Evolutionary conservation across 2,888 invertebrate species (phyloP).

Genomic region (Palloptera scutellata): DNA sequence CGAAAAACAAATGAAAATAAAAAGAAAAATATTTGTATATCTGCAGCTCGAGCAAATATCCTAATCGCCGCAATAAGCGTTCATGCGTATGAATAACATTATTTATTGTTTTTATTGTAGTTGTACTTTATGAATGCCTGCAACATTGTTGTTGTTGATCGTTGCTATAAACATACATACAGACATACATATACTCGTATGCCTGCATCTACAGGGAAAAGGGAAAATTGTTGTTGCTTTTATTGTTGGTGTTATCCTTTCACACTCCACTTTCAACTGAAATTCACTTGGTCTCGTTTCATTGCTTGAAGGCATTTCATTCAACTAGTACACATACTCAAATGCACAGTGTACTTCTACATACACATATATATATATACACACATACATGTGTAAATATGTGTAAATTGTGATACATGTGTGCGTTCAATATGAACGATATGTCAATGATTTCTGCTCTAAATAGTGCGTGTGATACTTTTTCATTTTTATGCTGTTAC

Average conservation of each 20-base stretch:
- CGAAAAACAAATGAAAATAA: too few species aligned
- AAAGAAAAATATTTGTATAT: not conserved
- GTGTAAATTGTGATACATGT: slow-evolving; percentile 9
- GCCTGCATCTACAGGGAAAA: slow-evolving; percentile 1
- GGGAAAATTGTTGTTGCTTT: slow-evolving; percentile 13
- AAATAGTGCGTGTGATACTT: slow-evolving; percentile 13
- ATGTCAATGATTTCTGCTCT: slow-evolving; percentile 49
- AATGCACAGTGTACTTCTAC: too few species aligned
- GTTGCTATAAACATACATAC: not conserved
- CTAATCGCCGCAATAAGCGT: slow-evolving; percentile 38
- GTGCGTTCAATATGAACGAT: slow-evolving; percentile 46
- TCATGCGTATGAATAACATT: slow-evolving; percentile 42
- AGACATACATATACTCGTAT: too few species aligned
- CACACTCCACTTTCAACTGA: slow-evolving; percentile 11
- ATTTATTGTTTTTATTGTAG: slow-evolving; percentile 35
- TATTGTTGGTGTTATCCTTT: slow-evolving; percentile 6
- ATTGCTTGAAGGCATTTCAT: too few species aligned
- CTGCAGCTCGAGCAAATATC: slow-evolving; percentile 29
- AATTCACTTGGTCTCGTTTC: too few species aligned
- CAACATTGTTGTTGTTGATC: not conserved
- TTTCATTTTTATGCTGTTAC: not conserved
- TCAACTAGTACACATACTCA: not conserved
- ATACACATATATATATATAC: not conserved
- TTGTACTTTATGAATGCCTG: too few species aligned
- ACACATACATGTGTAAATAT: slow-evolving; percentile 1